phyloP scores from a whole-genome alignment of 1,140 invertebrate genomes.

The Brachionus paranguensis region DNA sequence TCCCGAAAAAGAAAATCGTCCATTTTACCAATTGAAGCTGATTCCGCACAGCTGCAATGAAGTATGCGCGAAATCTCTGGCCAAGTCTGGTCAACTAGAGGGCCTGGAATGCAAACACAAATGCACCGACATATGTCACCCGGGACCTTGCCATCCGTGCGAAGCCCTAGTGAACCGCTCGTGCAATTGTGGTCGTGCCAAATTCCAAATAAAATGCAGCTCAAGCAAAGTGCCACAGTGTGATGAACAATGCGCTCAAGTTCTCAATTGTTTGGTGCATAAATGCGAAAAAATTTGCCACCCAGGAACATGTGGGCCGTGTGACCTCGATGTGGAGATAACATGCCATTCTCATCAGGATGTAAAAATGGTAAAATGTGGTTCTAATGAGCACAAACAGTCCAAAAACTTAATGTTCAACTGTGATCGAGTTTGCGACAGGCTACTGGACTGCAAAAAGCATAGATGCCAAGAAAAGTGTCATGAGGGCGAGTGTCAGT shows the following conservation, averaged over 20 bases:
- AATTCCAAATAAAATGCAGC: constrained; percentile 18
- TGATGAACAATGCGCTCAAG: constrained; percentile 42
- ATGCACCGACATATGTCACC: constrained; percentile 69
- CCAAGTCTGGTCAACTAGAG: constrained; percentile 49
- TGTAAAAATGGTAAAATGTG: constrained; percentile 58
- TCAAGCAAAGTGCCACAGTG: constrained; percentile 16
- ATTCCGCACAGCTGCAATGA: constrained; percentile 58
- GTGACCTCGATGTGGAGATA: constrained; percentile 47
- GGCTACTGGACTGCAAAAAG: constrained; percentile 51
- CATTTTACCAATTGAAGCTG: constrained; percentile 59
- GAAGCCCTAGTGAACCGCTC: constrained; percentile 59
- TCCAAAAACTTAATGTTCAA: constrained; percentile 61
- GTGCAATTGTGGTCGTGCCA: constrained; percentile 56
- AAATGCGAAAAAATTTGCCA: constrained; percentile 58
- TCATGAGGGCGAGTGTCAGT: constrained; percentile 48
- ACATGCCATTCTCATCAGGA: constrained; percentile 60
- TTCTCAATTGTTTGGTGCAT: constrained; percentile 52
- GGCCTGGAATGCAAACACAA: constrained; percentile 33
- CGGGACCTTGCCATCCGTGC: constrained; percentile 72
- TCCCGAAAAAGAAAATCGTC: constrained; percentile 69
- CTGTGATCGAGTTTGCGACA: constrained; percentile 51
- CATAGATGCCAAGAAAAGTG: constrained; percentile 51
- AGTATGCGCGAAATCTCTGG: constrained; percentile 74
- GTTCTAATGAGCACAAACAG: constrained; percentile 45
- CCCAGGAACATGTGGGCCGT: constrained; percentile 48